Base-by-base conservation (phyloP, 2,113 vertebrate species). In the Phycodurus eques region DNA sequence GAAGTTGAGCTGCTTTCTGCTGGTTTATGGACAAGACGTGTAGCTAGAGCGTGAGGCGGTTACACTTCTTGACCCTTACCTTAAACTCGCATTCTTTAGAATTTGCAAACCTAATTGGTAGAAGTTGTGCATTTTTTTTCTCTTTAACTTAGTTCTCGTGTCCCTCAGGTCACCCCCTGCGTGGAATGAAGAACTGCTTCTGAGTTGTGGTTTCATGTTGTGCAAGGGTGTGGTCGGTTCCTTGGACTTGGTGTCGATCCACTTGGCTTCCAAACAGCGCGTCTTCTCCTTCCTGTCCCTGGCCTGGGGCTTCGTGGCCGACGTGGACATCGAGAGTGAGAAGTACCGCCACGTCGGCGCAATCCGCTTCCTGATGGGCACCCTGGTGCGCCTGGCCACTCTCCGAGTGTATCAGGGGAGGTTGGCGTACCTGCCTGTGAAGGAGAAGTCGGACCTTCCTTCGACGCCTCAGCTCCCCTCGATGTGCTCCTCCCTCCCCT, bases 311-410 rank as follows among this genome's bases (percentile, higher is more conserved):
- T 97, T 98, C 42, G 91, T 98, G 63, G 96, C 96, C 0, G 97
- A 98, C 0, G 96, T 99, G 35, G 97, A 99, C 87, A 93, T 97
- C 3, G 95, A 97, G 84, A 98, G 95, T 0, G 96, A 98, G 91
- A 95, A 93, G 88, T 97, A 96, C 74, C 94, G 96, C 8, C 86
- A 90, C 9, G 90, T 96, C 1, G 97, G 97, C 19, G 92, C 92
- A 0, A 89, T 93, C 13, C 96, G 96, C 75, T 99, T 99, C 85
- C 92, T 96, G 0, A 74, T 99, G 88, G 96, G 97, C 71, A 95
- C 95, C 0, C 79, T 95, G 73, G 91, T 94, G 74, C 93, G 94
- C 22, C 91, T 96, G 77, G 93, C 90, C 1, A 78, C 91, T 14
- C 91, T 95, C 42, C 42, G 77, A n/a, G 84, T 90, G 13, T 92